phyloP scores from a whole-genome alignment of 1,140 invertebrate genomes.

The Planococcus citri region DNA sequence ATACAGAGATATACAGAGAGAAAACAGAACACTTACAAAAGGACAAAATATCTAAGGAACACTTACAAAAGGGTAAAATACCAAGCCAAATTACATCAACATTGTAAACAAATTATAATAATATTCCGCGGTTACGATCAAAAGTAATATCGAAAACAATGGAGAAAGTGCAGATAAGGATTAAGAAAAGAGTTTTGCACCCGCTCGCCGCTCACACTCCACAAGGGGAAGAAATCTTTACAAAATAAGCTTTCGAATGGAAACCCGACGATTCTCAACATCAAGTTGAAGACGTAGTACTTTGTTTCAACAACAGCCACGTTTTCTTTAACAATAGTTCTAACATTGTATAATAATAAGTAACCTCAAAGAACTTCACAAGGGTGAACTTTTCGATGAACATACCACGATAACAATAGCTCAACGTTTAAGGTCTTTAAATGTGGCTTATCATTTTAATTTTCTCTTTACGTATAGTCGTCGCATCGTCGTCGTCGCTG shows the following conservation, averaged over 20 bases:
- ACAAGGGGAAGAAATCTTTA: neutral
- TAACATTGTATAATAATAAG: conserved; percentile 3
- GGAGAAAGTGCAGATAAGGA: conserved; percentile 3
- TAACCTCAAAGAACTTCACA: conserved; percentile 6
- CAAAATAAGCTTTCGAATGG: neutral
- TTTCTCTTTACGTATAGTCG: neutral
- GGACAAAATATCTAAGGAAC: neutral
- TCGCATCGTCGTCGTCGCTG: too few relatives aligned
- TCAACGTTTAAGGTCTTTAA: conserved; percentile 3
- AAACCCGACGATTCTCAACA: neutral
- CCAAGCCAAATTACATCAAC: neutral
- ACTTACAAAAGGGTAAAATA: neutral
- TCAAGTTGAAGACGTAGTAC: neutral
- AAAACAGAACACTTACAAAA: neutral
- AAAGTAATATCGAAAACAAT: conserved; percentile 8
- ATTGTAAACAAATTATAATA: conserved; percentile 8
- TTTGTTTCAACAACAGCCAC: conserved; percentile 1
- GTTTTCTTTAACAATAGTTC: conserved; percentile 7
- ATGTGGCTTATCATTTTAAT: conserved; percentile 7
- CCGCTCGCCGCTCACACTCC: neutral
- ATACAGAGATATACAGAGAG: too few relatives aligned
- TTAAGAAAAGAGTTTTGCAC: neutral
- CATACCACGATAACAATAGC: neutral
- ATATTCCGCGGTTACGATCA: neutral
- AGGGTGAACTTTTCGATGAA: conserved; percentile 6